A percentile compares a stretch with the other conserved stretches of the same genome.
phyloP scores from a whole-genome alignment of 2,797 vertebrate genomes.

The Luscinia megarhynchos region DNA sequence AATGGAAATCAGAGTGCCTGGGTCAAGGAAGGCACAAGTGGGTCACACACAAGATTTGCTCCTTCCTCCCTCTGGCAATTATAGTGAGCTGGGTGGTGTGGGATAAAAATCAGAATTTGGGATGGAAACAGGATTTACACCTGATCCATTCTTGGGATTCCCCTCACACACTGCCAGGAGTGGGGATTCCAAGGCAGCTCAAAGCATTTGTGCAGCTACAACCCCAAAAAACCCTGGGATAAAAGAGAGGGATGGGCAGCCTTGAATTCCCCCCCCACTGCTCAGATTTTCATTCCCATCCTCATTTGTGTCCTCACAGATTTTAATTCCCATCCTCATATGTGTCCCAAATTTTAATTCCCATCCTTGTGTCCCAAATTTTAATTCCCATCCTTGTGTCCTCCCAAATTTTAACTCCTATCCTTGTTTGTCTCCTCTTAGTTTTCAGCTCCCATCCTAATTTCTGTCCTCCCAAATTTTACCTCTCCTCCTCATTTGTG shows the following conservation, averaged over 20 bases:
- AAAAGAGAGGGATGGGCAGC: not conserved
- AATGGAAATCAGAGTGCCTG: not conserved
- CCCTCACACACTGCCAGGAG: accelerated
- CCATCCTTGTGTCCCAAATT: not conserved
- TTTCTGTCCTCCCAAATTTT: not conserved
- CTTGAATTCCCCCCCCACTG: not conserved
- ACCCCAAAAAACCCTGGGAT: accelerated
- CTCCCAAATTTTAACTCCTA: not conserved
- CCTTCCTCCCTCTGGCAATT: not conserved
- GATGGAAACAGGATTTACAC: not conserved
- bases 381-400: not conserved
- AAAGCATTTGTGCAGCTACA: not conserved
- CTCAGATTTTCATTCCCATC: not conserved
- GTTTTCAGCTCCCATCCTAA: not conserved
- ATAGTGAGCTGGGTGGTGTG: accelerated
- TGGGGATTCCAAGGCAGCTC: not conserved
- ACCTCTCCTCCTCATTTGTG: not conserved
- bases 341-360: not conserved
- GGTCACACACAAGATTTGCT: not conserved
- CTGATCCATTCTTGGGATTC: not conserved
- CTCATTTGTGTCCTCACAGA: not conserved
- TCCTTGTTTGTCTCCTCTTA: not conserved
- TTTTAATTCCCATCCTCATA: not conserved
- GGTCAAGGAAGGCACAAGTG: not conserved
- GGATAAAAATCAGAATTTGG: not conserved